Evolutionary conservation across 2,888 invertebrate species (phyloP).

Genomic region (Trachelus troglodyta): DNA sequence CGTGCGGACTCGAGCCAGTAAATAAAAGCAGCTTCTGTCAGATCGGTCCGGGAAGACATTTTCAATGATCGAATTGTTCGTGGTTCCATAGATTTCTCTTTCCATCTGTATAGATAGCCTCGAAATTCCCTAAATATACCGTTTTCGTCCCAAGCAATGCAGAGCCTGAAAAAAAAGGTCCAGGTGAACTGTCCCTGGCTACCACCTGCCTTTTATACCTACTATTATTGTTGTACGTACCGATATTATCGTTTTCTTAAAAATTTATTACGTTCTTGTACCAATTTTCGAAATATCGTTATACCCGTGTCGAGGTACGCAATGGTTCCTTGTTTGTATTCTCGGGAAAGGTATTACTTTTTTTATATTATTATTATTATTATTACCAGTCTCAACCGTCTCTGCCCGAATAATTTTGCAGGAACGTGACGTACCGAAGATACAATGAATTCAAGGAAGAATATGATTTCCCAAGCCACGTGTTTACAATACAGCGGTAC

Average conservation of each 20-base stretch:
- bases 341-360: not conserved
- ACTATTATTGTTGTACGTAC: not conserved
- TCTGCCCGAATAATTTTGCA: not conserved
- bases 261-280: not conserved
- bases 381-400: not conserved
- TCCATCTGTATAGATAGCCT: not conserved
- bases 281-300: not conserved
- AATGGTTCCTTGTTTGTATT: not conserved
- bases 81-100: not conserved
- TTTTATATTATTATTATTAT: not conserved
- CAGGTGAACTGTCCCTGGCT: conserved; percentile 27
- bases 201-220: conserved; percentile 22
- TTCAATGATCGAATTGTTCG: not conserved
- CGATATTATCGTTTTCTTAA: not conserved
- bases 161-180: conserved; percentile 42
- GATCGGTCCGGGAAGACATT: not conserved
- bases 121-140: not conserved
- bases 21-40: not conserved
- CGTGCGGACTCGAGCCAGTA: not conserved
- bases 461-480: not conserved
- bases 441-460: not conserved
- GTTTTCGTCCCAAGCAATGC: conserved; percentile 31
- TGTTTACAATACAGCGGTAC: not conserved
- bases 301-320: not conserved
- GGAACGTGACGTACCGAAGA: not conserved